Conservation (phyloP, 1,140 invertebrate genomes). For the Mercenaria mercenaria region DNA sequence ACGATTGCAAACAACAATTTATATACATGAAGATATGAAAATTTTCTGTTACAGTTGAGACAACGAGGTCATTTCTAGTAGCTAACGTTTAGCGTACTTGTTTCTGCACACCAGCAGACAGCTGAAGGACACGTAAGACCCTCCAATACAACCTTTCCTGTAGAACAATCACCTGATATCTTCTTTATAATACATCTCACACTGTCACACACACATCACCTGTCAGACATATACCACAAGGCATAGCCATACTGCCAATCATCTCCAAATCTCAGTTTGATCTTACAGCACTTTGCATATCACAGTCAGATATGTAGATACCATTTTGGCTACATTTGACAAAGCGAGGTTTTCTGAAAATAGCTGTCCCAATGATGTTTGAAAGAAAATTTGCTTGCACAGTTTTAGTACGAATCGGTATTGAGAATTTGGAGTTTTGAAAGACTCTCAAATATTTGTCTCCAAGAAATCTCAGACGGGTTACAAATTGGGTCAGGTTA, state of each 20-base stretch:
- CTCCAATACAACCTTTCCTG: background rate
- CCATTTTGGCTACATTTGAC: background rate
- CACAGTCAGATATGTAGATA: background rate
- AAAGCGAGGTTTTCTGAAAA: background rate
- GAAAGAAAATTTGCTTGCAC: background rate
- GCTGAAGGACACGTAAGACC: background rate
- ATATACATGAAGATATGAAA: too few relatives aligned
- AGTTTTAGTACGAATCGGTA: background rate
- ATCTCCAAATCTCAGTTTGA: background rate
- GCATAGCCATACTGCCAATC: background rate
- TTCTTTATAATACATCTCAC: background rate
- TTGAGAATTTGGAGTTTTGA: background rate
- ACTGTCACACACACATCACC: conserved; percentile 1
- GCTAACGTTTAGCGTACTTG: background rate
- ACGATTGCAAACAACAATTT: too few relatives aligned
- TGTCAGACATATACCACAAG: background rate
- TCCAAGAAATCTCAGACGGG: too few relatives aligned
- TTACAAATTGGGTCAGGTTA: too few relatives aligned
- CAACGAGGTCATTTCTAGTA: too few relatives aligned
- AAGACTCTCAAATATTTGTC: background rate
- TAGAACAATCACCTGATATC: background rate
- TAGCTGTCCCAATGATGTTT: background rate
- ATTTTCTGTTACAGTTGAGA: too few relatives aligned
- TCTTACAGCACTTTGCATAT: background rate
- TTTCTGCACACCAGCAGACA: background rate